A percentile compares a stretch with the other conserved stretches of the same genome.
These are phyloP conservation scores for Platichthys stellatus DNA, from an alignment of 2,113 vertebrate genomes.

Conservation along the genomic window DNA sequence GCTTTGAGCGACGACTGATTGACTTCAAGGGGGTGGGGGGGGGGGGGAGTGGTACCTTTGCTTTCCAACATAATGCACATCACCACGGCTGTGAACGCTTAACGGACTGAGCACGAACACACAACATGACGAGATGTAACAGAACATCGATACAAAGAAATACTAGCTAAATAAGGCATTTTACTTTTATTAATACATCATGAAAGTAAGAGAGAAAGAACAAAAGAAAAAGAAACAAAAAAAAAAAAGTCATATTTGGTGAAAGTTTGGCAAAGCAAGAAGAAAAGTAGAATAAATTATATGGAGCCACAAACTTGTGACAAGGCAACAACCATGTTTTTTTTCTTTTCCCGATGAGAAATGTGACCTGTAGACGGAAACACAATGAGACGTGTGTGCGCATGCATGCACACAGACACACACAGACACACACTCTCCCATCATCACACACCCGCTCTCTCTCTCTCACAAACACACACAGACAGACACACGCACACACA, in stretches of 20 bases:
- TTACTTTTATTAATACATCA: constrained; percentile 73
- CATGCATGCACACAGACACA: constrained; percentile 74
- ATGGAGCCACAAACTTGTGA: constrained; percentile 77
- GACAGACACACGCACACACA: not conserved
- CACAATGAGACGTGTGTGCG: constrained; percentile 67
- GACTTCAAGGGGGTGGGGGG: constrained; percentile 5
- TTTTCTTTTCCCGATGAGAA: constrained; percentile 33
- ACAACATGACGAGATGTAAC: constrained; percentile 68
- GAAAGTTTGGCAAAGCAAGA: constrained; percentile 79
- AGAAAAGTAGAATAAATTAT: constrained; percentile 75
- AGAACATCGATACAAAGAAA: constrained; percentile 59
- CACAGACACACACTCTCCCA: constrained; percentile 45
- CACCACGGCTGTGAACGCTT: constrained; percentile 40
- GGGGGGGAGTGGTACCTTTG: constrained; percentile 30
- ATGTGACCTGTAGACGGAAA: constrained; percentile 56
- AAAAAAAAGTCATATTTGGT: constrained; percentile 78
- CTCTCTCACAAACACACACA: constrained; percentile 45
- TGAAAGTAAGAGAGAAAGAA: constrained; percentile 51
- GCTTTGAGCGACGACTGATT: constrained; percentile 67
- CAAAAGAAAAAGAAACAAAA: constrained; percentile 8
- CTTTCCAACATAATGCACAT: constrained; percentile 24
- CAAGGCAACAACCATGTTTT: constrained; percentile 79
- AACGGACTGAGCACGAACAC: constrained; percentile 42
- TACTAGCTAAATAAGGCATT: constrained; percentile 80
- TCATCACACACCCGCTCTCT: constrained; percentile 50